phyloP scores from a whole-genome alignment of 2,113 vertebrate genomes.

The Callaeas wilsoni region DNA sequence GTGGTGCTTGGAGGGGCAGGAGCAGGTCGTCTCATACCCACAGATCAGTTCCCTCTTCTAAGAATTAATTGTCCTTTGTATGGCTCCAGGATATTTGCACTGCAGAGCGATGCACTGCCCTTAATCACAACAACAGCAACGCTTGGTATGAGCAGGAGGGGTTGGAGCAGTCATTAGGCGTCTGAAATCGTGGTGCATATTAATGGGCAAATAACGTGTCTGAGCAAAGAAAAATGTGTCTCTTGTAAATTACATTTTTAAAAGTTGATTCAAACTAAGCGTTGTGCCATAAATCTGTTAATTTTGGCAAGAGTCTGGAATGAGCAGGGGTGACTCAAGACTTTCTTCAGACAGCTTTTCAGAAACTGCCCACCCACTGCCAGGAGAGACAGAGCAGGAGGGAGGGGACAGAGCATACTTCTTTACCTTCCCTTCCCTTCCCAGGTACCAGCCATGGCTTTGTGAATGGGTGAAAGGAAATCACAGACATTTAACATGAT shows the following conservation, averaged over 20 bases:
- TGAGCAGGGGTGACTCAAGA: constrained; percentile 17
- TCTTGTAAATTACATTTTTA: constrained; percentile 56
- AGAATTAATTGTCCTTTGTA: constrained; percentile 63
- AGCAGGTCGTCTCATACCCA: not conserved
- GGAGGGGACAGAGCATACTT: not conserved
- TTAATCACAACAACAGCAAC: constrained; percentile 60
- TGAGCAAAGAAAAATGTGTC: constrained; percentile 49
- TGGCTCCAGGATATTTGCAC: constrained; percentile 58
- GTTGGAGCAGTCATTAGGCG: constrained; percentile 59
- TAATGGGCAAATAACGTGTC: constrained; percentile 58
- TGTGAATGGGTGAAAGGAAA: not conserved
- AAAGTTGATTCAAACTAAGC: constrained; percentile 61
- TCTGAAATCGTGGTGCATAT: constrained; percentile 46
- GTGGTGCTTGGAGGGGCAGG: accelerated
- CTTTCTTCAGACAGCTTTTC: constrained; percentile 23
- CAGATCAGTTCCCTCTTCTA: not conserved
- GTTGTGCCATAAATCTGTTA: constrained; percentile 68
- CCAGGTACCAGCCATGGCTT: not conserved
- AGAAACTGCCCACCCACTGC: constrained; percentile 32
- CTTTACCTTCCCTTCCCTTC: not conserved
- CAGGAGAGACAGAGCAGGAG: not conserved
- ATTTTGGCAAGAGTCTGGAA: constrained; percentile 64
- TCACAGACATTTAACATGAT: not conserved
- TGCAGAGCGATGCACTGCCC: constrained; percentile 28
- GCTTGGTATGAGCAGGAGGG: constrained; percentile 39